phyloP scores from a whole-genome alignment of 2,888 invertebrate genomes.

The Drosophila helvetica region DNA sequence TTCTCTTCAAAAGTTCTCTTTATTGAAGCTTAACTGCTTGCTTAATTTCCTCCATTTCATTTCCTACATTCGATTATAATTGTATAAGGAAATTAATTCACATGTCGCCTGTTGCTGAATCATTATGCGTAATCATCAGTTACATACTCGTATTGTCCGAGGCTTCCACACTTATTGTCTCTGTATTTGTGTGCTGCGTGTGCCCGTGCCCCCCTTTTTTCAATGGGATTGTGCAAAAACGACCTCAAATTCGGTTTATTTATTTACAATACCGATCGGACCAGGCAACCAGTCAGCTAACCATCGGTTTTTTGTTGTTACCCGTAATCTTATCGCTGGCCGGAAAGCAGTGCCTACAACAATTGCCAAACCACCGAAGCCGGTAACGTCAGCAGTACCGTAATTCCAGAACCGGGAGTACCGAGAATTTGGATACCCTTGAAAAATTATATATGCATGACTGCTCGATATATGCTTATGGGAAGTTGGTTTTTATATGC shows the following conservation, averaged over 20 bases:
- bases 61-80: constrained; percentile 2
- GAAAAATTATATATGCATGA: constrained; percentile 32
- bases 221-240: constrained; percentile 58
- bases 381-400: constrained; percentile 48
- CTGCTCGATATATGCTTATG: neutral
- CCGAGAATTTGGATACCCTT: constrained; percentile 33
- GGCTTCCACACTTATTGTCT: constrained; percentile 6
- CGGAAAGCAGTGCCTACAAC: constrained; percentile 52
- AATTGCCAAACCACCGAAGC: constrained; percentile 51
- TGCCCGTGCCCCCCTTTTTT: constrained; percentile 16
- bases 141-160: constrained; percentile 27
- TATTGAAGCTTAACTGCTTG: neutral
- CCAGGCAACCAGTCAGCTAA: neutral
- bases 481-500: neutral
- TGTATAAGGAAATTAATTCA: constrained; percentile 23
- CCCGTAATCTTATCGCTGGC: constrained; percentile 65
- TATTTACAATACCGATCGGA: constrained; percentile 55
- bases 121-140: constrained; percentile 34
- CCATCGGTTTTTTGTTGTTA: constrained; percentile 27
- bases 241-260: constrained; percentile 61
- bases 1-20: too few species aligned
- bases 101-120: constrained; percentile 27
- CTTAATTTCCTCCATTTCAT: neutral
- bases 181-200: constrained; percentile 11
- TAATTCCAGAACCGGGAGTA: constrained; percentile 45